Percentiles rank a stretch among this genome's conserved stretches.
phyloP scores from a whole-genome alignment of 1,140 invertebrate species.

The Drosophila parvula region DNA sequence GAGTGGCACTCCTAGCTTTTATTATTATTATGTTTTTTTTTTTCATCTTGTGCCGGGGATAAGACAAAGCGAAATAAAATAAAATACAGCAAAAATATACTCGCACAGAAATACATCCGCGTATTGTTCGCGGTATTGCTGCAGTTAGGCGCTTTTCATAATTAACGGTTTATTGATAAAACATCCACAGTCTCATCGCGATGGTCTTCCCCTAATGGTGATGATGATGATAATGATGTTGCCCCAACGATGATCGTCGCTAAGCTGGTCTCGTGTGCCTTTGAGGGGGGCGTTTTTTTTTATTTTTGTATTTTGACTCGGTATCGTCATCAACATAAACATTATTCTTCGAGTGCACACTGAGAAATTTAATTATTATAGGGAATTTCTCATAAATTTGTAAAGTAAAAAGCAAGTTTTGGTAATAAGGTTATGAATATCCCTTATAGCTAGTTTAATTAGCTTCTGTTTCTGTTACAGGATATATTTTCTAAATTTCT shows the following conservation, averaged over 20 bases:
- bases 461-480: background rate
- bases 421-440: no score
- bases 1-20: constrained; percentile 75
- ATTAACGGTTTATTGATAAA: constrained; percentile 81
- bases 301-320: constrained; percentile 28
- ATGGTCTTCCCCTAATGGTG: constrained; percentile 20
- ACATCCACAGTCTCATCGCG: constrained; percentile 43
- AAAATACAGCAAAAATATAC: constrained; percentile 33
- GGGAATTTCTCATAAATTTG: background rate
- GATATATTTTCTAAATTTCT: background rate
- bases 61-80: constrained; percentile 50
- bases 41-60: constrained; percentile 46
- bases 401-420: no score
- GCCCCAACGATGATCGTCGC: constrained; percentile 9
- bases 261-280: constrained; percentile 51
- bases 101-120: constrained; percentile 65
- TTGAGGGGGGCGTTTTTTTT: constrained; percentile 57
- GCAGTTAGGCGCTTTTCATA: constrained; percentile 64
- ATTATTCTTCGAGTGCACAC: constrained; percentile 57
- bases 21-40: background rate
- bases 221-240: constrained; percentile 29
- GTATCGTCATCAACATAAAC: constrained; percentile 75
- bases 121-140: constrained; percentile 72
- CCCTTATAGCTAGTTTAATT: background rate
- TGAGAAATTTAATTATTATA: background rate